Evolutionary conservation across 2,113 vertebrate species (phyloP).

Genomic region (Pogonocichla stellata): DNA sequence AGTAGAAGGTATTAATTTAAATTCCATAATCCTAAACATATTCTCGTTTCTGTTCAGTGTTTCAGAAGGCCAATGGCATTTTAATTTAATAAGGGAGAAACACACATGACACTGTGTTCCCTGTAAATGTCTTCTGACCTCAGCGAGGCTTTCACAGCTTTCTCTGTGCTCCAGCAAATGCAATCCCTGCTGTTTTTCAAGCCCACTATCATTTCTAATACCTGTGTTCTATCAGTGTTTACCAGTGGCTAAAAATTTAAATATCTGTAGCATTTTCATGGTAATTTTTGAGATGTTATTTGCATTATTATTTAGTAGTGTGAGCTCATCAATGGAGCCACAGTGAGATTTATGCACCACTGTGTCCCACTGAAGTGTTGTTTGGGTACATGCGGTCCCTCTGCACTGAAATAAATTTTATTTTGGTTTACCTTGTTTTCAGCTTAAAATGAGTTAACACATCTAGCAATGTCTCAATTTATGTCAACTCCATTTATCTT

Average conservation of each 20-base stretch:
- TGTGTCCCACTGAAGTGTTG: neutral
- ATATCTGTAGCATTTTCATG: neutral
- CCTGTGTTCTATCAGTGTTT: neutral
- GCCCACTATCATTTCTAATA: neutral
- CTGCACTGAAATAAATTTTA: neutral
- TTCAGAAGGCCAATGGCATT: constrained; percentile 61
- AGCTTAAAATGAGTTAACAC: constrained; percentile 18
- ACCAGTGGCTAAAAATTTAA: neutral
- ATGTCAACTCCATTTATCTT: neutral
- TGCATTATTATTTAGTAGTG: neutral
- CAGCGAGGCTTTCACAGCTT: neutral
- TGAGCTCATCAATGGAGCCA: neutral
- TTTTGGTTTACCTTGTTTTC: neutral
- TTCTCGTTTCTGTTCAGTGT: constrained; percentile 34
- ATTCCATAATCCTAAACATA: constrained; percentile 67
- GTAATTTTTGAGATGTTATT: neutral
- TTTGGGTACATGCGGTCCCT: neutral
- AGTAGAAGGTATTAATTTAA: constrained; percentile 67
- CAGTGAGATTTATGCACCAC: neutral
- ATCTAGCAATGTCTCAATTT: neutral
- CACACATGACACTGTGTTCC: constrained; percentile 22
- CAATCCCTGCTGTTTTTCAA: neutral
- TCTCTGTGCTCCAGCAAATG: constrained; percentile 10
- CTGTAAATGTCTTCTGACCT: constrained; percentile 39
- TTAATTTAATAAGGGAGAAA: constrained; percentile 60